Percentiles rank a stretch among this genome's conserved stretches.
phyloP scores from a whole-genome alignment of 1,140 invertebrate genomes.

The Hirudo medicinalis region DNA sequence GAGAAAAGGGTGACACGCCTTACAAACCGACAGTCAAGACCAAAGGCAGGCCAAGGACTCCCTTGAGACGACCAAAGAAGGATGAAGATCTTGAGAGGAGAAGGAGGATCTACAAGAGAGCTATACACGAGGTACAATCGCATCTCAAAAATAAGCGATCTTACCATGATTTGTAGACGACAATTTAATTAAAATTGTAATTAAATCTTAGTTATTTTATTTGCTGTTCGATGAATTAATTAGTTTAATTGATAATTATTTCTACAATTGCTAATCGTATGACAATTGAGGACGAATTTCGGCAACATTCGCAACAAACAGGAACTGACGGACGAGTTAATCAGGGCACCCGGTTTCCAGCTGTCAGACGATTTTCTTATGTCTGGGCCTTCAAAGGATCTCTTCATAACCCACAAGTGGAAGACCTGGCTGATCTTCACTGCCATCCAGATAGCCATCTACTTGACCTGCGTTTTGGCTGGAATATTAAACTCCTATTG shows the following conservation, averaged over 20 bases:
- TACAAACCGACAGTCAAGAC: background rate
- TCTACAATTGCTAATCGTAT: background rate
- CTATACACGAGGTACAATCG: background rate
- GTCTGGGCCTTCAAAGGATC: background rate
- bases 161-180: background rate
- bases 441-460: background rate
- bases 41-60: background rate
- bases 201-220: background rate
- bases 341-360: background rate
- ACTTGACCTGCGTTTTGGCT: background rate
- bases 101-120: background rate
- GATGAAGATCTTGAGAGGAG: background rate
- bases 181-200: background rate
- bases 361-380: background rate
- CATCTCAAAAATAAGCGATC: background rate
- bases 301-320: background rate
- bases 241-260: background rate
- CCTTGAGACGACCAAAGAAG: background rate
- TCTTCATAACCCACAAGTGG: background rate
- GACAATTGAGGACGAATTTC: background rate
- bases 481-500: background rate
- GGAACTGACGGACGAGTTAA: background rate
- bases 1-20: background rate
- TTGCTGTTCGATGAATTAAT: background rate
- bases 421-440: background rate